These are phyloP conservation scores for Clistopyga incitator DNA, from an alignment of 2,888 invertebrate species.

Conservation along the genomic window DNA sequence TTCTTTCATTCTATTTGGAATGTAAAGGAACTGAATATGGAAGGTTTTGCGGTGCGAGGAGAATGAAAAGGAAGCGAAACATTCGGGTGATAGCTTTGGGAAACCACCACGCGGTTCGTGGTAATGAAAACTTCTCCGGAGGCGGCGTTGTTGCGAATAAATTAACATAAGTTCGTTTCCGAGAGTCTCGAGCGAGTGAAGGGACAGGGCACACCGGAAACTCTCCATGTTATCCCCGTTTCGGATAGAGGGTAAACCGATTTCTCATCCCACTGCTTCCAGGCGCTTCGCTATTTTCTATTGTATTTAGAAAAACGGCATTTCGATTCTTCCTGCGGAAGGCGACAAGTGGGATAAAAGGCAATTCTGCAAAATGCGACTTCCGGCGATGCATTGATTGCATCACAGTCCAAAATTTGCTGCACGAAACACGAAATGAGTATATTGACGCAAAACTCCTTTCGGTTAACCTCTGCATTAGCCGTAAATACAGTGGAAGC, in stretches of 20 bases:
- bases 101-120: conserved; percentile 34
- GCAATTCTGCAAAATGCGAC: no score
- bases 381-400: no score
- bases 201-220: conserved; percentile 10
- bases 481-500: no score
- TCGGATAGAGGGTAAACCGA: conserved; percentile 47
- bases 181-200: conserved; percentile 27
- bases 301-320: conserved; percentile 34
- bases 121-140: conserved; percentile 60
- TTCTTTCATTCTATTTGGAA: conserved; percentile 1
- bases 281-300: conserved; percentile 7
- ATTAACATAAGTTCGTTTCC: conserved; percentile 64
- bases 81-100: conserved; percentile 47
- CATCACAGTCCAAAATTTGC: no score
- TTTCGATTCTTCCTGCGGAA: conserved; percentile 1
- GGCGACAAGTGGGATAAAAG: no score
- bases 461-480: no score
- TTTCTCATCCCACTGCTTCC: conserved; percentile 32
- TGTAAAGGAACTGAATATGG: conserved; percentile 16
- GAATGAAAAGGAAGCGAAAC: conserved; percentile 38
- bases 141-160: conserved; percentile 56
- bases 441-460: no score
- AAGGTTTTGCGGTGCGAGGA: conserved; percentile 1
- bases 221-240: conserved; percentile 53
- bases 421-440: no score